Evolutionary conservation across 1,140 invertebrate genomes (phyloP).

Genomic region (Drosophila sechellia): DNA sequence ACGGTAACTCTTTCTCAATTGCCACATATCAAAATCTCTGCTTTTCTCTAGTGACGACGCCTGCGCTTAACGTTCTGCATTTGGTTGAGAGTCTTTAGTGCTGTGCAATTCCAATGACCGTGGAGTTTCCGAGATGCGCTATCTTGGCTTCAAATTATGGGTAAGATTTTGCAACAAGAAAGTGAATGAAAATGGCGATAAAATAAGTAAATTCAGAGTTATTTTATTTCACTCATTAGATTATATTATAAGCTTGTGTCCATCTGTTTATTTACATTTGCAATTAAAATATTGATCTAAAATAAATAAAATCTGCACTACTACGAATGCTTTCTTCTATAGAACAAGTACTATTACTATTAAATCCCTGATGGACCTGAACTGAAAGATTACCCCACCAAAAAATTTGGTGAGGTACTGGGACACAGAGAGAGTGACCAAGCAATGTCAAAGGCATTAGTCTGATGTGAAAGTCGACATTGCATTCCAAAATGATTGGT

Average conservation of each 20-base stretch:
- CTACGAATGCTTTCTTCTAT: too few species aligned
- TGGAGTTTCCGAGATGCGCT: constrained; percentile 8
- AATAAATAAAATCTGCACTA: too few species aligned
- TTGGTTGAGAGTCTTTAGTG: neutral
- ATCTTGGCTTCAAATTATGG: neutral
- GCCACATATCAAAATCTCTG: neutral
- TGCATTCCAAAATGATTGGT: neutral
- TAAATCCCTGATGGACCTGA: neutral
- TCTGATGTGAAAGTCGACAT: constrained; percentile 34
- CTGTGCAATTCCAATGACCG: constrained; percentile 19
- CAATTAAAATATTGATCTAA: too few species aligned
- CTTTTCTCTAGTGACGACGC: constrained; percentile 41
- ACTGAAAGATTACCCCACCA: neutral
- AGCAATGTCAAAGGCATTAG: constrained; percentile 21
- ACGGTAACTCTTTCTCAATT: constrained; percentile 14
- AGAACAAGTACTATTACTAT: too few species aligned
- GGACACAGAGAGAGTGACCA: neutral
- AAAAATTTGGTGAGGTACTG: neutral
- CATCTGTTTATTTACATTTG: too few species aligned
- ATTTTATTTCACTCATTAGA: too few species aligned
- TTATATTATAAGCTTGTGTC: too few species aligned
- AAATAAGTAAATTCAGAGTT: too few species aligned
- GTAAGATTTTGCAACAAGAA: neutral
- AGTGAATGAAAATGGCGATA: neutral
- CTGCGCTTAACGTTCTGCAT: constrained; percentile 33